Evolutionary conservation across 2,797 vertebrate species (phyloP).

Genomic region (Prionace glauca): DNA sequence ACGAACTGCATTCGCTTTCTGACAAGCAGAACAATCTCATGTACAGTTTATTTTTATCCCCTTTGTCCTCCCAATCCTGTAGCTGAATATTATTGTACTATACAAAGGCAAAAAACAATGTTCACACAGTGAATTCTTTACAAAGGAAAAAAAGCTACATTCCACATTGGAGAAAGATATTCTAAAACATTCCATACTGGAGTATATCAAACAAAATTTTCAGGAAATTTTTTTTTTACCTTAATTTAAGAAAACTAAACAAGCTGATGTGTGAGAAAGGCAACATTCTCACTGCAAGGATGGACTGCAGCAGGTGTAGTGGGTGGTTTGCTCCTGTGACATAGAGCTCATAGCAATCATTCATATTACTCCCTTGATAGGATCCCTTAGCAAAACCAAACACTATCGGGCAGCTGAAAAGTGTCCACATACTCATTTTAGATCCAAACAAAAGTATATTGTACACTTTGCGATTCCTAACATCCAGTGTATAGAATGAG

Average conservation of each 20-base stretch:
- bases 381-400: neutral
- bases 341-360: neutral
- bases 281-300: constrained; percentile 1
- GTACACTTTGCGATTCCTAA: neutral
- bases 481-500: neutral
- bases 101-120: constrained; percentile 84
- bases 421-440: neutral
- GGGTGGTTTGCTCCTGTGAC: neutral
- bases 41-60: neutral
- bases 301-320: neutral
- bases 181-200: constrained; percentile 84
- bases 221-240: constrained; percentile 63
- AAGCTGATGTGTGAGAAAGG: constrained; percentile 56
- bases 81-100: constrained; percentile 70
- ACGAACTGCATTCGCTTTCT: constrained; percentile 26
- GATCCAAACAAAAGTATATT: neutral
- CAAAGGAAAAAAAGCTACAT: constrained; percentile 81
- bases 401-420: neutral
- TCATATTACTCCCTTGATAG: neutral
- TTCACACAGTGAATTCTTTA: constrained; percentile 86
- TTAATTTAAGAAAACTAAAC: constrained; percentile 76
- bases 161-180: constrained; percentile 80
- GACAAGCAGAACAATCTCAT: constrained; percentile 34
- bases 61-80: constrained; percentile 52
- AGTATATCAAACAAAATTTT: constrained; percentile 73